A percentile compares a stretch with the other conserved stretches of the same genome.
These are phyloP conservation scores for Dipodomys ordii DNA, from an alignment of 2,113 vertebrate genomes.

Conservation along the genomic window DNA sequence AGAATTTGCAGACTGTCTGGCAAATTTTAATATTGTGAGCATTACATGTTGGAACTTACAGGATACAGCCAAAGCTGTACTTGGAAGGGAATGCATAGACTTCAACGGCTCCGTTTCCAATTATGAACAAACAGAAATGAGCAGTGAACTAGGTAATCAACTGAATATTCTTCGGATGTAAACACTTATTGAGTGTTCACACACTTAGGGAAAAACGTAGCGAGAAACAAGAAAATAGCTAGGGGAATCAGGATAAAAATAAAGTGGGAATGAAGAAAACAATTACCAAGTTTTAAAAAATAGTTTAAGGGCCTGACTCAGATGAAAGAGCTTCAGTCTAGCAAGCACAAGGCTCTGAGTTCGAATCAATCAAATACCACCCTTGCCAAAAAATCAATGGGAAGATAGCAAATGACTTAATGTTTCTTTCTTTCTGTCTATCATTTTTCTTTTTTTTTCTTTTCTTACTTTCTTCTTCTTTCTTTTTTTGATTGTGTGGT, in stretches of 20 bases:
- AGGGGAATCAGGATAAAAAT: not conserved
- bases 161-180: constrained; percentile 41
- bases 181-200: not conserved
- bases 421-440: too few relatives aligned
- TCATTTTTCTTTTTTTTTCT: too few relatives aligned
- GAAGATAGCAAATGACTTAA: too few relatives aligned
- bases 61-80: constrained; percentile 68
- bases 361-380: too few relatives aligned
- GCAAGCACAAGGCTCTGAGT: too few relatives aligned
- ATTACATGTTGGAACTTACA: constrained; percentile 43
- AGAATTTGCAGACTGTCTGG: constrained; percentile 65
- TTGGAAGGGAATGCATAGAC: constrained; percentile 68
- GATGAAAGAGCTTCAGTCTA: too few relatives aligned
- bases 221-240: not conserved
- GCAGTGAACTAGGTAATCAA: constrained; percentile 45
- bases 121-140: constrained; percentile 54
- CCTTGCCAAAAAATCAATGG: not conserved
- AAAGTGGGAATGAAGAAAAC: constrained; percentile 16
- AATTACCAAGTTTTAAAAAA: not conserved
- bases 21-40: constrained; percentile 70
- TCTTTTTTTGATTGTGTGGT: too few relatives aligned
- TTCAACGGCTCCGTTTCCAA: constrained; percentile 41
- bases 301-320: not conserved
- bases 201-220: not conserved
- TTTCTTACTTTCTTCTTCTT: too few relatives aligned